These are phyloP conservation scores for Orchesellides sinensis DNA, from an alignment of 2,888 invertebrate genomes.

Conservation along the genomic window DNA sequence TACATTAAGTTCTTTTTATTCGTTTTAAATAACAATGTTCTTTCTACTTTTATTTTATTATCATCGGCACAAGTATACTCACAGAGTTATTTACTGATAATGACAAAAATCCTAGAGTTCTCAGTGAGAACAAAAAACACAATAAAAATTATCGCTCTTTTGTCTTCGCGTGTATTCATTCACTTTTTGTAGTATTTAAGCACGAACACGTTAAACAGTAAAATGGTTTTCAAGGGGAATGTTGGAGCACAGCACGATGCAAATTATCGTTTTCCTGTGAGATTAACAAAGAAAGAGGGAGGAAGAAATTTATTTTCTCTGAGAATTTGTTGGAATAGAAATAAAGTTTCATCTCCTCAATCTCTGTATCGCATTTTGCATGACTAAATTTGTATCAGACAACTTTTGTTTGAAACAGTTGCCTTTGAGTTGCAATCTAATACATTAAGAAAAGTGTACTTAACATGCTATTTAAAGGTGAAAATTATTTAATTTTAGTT, in stretches of 20 bases:
- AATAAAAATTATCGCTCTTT: conserved; percentile 12
- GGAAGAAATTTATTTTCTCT: background rate
- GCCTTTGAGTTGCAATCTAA: background rate
- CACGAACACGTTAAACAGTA: conserved; percentile 8
- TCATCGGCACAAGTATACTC: too few species aligned
- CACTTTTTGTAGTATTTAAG: conserved; percentile 12
- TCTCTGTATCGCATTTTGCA: background rate
- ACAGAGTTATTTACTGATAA: background rate
- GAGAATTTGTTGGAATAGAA: background rate
- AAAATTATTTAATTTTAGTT: too few species aligned
- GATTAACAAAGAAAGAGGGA: too few species aligned
- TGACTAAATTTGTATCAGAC: too few species aligned
- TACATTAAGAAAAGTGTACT: too few species aligned
- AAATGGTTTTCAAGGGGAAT: background rate
- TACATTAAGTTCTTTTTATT: too few species aligned
- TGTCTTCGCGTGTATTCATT: background rate
- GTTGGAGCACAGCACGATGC: background rate
- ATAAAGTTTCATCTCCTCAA: background rate
- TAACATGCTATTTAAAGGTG: too few species aligned
- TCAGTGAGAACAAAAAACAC: background rate
- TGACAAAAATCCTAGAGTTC: background rate
- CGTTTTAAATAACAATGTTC: too few species aligned
- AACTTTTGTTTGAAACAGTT: conserved; percentile 11
- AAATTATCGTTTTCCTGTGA: too few species aligned
- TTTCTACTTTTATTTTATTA: too few species aligned